phyloP scores from a whole-genome alignment of 2,797 vertebrate species.

The Bucorvus abyssinicus region DNA sequence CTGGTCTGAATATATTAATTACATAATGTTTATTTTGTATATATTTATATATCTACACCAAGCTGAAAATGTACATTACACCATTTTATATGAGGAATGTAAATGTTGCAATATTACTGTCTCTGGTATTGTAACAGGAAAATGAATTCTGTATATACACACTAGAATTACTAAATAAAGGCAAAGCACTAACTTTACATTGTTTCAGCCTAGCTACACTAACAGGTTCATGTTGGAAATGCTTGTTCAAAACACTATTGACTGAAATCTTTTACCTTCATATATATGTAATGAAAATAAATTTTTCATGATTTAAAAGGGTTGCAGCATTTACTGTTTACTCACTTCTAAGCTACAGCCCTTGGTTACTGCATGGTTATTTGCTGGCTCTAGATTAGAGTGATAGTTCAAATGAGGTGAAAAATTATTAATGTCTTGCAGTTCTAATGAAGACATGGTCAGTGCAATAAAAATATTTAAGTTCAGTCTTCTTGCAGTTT shows the following conservation, averaged over 20 bases:
- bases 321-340: constrained; percentile 49
- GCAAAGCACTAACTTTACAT: constrained; percentile 75
- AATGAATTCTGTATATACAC: constrained; percentile 73
- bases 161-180: constrained; percentile 61
- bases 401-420: constrained; percentile 19
- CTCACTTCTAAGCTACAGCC: neutral
- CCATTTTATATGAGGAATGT: constrained; percentile 76
- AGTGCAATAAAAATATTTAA: neutral
- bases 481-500: neutral
- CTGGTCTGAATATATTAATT: constrained; percentile 72
- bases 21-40: constrained; percentile 79
- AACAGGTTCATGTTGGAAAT: constrained; percentile 66
- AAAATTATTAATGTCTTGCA: neutral
- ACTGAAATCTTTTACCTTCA: constrained; percentile 75
- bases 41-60: constrained; percentile 79
- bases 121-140: constrained; percentile 64
- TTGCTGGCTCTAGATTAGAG: neutral
- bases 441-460: neutral
- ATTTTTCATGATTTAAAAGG: constrained; percentile 76
- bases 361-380: neutral
- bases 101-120: constrained; percentile 71
- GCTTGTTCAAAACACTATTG: constrained; percentile 76
- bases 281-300: constrained; percentile 78
- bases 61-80: constrained; percentile 80
- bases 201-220: constrained; percentile 70